Base-by-base conservation (phyloP, 2,113 vertebrate genomes). In the Chloropsis cyanopogon region DNA sequence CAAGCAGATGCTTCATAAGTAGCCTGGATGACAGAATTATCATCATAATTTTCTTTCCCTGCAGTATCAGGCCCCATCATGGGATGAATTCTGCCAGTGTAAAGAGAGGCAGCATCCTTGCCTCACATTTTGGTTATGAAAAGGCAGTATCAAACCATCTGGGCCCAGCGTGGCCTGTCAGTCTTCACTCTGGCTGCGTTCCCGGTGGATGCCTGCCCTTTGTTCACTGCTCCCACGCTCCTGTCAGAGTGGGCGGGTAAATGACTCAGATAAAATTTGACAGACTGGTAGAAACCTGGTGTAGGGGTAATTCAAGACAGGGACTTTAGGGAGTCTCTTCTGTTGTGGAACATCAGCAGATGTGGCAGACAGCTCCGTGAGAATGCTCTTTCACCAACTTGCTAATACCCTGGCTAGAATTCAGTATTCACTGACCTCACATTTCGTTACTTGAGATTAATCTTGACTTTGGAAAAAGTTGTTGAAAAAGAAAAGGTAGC, bases 231-330 rank as follows among this genome's bases (percentile, higher is more conserved):
- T 93, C 95, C 86, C 94, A 92, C 44, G 41, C 77, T 77, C 65
- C 77, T 35, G 75, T 33, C 5, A 4, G 90, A 80, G 92, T 90
- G 86, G 91, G 84, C 0, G 77, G 87, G 54, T 44, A 71, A 95
- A 81, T 92, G 86, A 71, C 88, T 91, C 88, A 82, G 89, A 91
- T 53, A 82, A 82, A 86, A 95, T 95, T 89, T 87, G 91, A 91
- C 86, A 93, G 86, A 81, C 83, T 91, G 52, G 57, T 75, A 71
- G 81, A 86, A 86, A 84, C 75, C 49, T 75, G 37, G 56, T 46
- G 33, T 57, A 53, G 69, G 53, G 70, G 50, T 91, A 95, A 91
- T 89, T 92, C 87, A 91, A 96, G 84, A 84, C 77, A 69, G 81
- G 69, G 37, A 89, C 73, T 83, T 78, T 11, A 28, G 69, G 68